Conservation (phyloP, 1,140 invertebrate species). For the Orius insidiosus region DNA sequence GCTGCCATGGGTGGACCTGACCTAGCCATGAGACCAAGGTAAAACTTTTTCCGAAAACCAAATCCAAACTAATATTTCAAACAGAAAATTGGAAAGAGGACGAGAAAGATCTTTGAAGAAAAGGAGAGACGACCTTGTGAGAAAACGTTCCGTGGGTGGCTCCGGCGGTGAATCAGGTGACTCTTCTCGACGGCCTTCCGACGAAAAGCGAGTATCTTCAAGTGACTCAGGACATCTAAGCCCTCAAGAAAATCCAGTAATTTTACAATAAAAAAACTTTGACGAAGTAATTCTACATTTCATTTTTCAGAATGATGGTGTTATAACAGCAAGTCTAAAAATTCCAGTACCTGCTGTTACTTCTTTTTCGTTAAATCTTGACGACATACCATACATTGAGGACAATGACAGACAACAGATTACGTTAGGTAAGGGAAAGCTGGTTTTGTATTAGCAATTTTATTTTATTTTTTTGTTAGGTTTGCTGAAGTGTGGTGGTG, state of each 20-base stretch:
- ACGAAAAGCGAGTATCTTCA: conserved; percentile 13
- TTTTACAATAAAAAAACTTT: neutral
- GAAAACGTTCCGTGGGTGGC: conserved; percentile 27
- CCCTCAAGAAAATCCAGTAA: conserved; percentile 5
- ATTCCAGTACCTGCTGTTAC: conserved; percentile 42
- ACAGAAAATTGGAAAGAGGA: conserved; percentile 22
- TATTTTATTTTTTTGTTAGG: neutral
- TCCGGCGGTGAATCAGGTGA: conserved; percentile 17
- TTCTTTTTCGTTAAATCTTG: conserved; percentile 30
- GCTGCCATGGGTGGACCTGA: conserved; percentile 44
- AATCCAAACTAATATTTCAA: conserved; percentile 6
- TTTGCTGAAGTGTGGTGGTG: conserved; percentile 1
- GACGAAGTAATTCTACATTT: neutral
- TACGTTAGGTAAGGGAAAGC: conserved; percentile 21
- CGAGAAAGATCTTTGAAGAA: conserved; percentile 25
- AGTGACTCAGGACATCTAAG: conserved; percentile 11
- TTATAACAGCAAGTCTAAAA: conserved; percentile 64
- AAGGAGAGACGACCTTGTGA: conserved; percentile 26
- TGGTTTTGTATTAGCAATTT: no score
- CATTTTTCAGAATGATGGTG: conserved; percentile 27
- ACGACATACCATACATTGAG: conserved; percentile 56
- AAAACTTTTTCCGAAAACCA: neutral
- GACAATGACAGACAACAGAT: conserved; percentile 32
- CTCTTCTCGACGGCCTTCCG: conserved; percentile 10
- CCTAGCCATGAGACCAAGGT: conserved; percentile 29